Evolutionary conservation across 1,140 invertebrate species (phyloP).

Genomic region (Calycopis cecrops): DNA sequence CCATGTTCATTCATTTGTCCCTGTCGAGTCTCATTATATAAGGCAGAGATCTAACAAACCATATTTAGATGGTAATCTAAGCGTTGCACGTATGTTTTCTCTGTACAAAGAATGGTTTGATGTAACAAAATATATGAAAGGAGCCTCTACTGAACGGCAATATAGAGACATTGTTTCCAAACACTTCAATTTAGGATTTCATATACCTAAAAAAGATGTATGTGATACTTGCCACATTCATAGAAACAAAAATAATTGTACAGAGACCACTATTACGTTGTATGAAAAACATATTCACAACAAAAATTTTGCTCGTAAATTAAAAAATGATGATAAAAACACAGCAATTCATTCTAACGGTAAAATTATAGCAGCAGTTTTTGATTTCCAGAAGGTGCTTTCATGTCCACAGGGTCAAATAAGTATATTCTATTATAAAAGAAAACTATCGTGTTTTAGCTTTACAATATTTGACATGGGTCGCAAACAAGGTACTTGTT

Average conservation of each 20-base stretch:
- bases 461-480: slow-evolving; percentile 23
- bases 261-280: not conserved
- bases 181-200: no score
- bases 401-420: slow-evolving; percentile 17
- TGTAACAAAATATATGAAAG: no score
- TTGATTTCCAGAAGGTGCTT: slow-evolving; percentile 20
- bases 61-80: slow-evolving; percentile 13
- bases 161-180: no score
- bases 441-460: slow-evolving; percentile 12
- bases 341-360: no score
- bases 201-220: slow-evolving; percentile 11
- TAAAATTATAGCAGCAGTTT: no score
- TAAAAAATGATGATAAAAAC: no score
- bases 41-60: slow-evolving; percentile 7
- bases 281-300: no score
- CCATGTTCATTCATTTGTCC: slow-evolving; percentile 18
- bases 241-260: slow-evolving; percentile 7
- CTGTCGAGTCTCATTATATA: slow-evolving; percentile 18
- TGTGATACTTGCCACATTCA: slow-evolving; percentile 12
- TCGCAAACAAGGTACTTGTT: slow-evolving; percentile 15
- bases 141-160: no score
- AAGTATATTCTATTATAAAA: slow-evolving; percentile 8
- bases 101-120: no score
- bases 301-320: no score
- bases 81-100: no score